Base-by-base conservation (phyloP, 2,113 vertebrate genomes). In the Chloropsis cyanopogon region DNA sequence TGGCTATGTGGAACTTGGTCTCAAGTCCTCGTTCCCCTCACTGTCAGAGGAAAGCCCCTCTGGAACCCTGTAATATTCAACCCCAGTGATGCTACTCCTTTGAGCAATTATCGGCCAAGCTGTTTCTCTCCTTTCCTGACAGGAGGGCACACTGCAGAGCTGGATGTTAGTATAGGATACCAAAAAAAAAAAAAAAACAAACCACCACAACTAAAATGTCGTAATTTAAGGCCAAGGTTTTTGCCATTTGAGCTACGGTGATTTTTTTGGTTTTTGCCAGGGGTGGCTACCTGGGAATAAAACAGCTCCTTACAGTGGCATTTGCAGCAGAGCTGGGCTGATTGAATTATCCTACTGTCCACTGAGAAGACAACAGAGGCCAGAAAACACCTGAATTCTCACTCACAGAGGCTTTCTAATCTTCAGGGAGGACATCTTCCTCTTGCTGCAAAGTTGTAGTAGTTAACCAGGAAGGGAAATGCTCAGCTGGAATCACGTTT, bases 151-250 rank as follows among this genome's bases (percentile, higher is more conserved):
- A 11, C 14, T 26, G 42, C 39, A 60, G 37, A 76, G 11, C 17
- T 54, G 23, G 21, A 10, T 26, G 21, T 41, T 31, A 44, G 12
- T 25, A 28, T 1, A 64, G 17, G 7, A 49, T 28, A n/a, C 22
- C 37, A 37, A 37, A 35, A 29, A 11, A 37, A 37, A 35, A 29
- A 11, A 56, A 13, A 5, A 4, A 14, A 8, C 35, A 47, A 28
- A 17, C 22, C 28, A 6, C 0, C 0, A 1, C 39, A 12, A 17
- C 3, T 54, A n/a, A 63, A 88, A 65, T 50, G 1, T 6, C 3
- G 4, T 35, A 4, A 1, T 80, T 72, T 26, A 44, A 79, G 17
- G 22, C 6, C 4, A 13, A 87, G 31, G 0, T 3, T 68, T 83
- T 76, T 66, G 21, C 33, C 9, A 15, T 52, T 91, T 35, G 64